Base-by-base conservation (phyloP, 2,113 vertebrate species). In the Hemichromis elongatus region DNA sequence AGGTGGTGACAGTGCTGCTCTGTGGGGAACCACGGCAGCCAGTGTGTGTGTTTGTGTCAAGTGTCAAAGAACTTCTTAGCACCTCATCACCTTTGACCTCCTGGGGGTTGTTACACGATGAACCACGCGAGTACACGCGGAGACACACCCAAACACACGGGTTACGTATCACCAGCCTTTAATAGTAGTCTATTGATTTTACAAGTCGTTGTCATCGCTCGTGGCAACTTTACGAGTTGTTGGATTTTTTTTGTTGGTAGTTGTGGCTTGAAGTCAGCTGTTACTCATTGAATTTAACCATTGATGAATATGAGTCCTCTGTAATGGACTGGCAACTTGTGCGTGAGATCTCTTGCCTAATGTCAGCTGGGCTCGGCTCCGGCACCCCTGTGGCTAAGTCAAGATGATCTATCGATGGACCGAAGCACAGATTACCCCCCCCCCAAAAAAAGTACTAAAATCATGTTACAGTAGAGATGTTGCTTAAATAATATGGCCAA, bases 1-100 rank as follows among this genome's bases (percentile, higher is more conserved):
- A 91, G 82, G 93, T 92, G 95, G 92, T 96, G 95, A 95, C 94
- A 95, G 94, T 93, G 91, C 85, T 75, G 86, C 92, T 92, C 91
- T 66, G 86, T 80, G 40, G 91, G 93, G 89, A 90, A 83, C 81
- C 81, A 3, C 54, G 30, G 16, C 63, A 89, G 79, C 78, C 66
- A 77, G 66, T 73, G 88, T 90, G 90, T 77, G 90, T 83, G 81
- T 79, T 90, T 88, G 90, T 91, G 91, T 93, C 83, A 79, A 89
- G 93, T 94, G 95, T 96, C 92, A 94, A 90, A 92, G 89, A 81
- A 87, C 92, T 93, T 89, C 50, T 93, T 93, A 93, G 90, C 92
- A 93, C 94, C 88, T 93, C 89, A 80, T 91, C 92, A 95, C 92
- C 90, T 89, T 81, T 94, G 88, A 92, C 93, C 87, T 88, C 88